Evolutionary conservation across 2,888 invertebrate species (phyloP).

Genomic region (Drosophila mimica): DNA sequence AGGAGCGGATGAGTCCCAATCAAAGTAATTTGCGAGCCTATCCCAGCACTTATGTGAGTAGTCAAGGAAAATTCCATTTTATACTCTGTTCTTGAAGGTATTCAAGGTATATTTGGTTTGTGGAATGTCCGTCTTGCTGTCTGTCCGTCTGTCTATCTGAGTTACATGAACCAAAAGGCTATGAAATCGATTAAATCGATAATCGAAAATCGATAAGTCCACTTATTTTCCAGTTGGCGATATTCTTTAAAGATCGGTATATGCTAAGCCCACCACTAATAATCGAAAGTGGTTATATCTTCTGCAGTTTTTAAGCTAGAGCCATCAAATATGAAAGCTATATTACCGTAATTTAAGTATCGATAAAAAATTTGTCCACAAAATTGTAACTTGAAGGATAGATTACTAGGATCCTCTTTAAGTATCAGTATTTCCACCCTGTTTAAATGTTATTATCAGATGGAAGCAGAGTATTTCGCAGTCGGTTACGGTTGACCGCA

Average conservation of each 20-base stretch:
- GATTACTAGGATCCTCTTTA: background rate
- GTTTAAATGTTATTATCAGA: too few species aligned
- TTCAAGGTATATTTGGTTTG: background rate
- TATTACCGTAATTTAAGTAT: background rate
- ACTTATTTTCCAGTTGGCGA: background rate
- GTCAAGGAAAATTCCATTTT: background rate
- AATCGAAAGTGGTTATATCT: background rate
- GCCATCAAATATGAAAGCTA: background rate
- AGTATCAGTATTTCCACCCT: background rate
- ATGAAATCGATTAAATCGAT: background rate
- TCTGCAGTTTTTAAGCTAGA: background rate
- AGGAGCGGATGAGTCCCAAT: background rate
- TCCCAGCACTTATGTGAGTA: constrained; percentile 1
- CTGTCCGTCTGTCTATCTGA: too few species aligned
- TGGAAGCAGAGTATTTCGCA: background rate
- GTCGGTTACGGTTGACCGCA: background rate
- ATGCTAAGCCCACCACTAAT: background rate
- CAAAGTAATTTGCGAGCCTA: background rate
- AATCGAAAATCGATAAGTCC: background rate
- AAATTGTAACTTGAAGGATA: rapidly evolving
- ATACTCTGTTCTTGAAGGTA: background rate
- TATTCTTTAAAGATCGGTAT: background rate
- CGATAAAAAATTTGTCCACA: background rate
- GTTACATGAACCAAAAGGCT: background rate
- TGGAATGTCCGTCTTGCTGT: too few species aligned